Evolutionary conservation across 2,113 vertebrate genomes (phyloP).

Genomic region (Crotophaga sulcirostris): DNA sequence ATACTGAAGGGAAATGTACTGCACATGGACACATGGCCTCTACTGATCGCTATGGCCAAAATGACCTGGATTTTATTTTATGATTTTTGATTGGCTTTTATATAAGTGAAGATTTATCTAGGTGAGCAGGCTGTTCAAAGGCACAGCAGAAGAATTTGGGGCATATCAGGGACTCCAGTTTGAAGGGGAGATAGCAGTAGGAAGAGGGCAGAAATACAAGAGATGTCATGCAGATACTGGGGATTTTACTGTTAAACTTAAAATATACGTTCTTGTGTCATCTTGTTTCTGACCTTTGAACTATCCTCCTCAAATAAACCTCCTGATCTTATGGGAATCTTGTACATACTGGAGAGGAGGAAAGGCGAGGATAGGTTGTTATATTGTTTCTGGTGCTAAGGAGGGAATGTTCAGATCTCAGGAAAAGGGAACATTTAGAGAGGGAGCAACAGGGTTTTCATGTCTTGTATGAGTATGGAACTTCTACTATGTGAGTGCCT

Average conservation of each 20-base stretch:
- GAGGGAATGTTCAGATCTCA: neutral
- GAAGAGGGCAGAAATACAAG: neutral
- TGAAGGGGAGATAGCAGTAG: neutral
- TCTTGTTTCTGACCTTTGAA: neutral
- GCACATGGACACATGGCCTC: accelerated
- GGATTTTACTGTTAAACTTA: neutral
- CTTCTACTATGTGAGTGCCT: neutral
- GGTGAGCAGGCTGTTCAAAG: neutral
- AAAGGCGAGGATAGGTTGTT: neutral
- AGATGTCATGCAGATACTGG: neutral
- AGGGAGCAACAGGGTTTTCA: neutral
- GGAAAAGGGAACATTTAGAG: neutral
- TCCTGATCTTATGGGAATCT: neutral
- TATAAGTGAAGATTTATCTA: neutral
- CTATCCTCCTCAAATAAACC: neutral
- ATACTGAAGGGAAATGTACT: neutral
- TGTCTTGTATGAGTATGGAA: neutral
- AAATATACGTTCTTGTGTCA: neutral
- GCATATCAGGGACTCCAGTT: neutral
- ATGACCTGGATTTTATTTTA: neutral
- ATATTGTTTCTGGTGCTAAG: neutral
- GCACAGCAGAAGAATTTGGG: neutral
- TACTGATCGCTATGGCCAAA: neutral
- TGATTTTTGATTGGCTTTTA: neutral
- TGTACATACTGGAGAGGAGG: neutral